These are phyloP conservation scores for Scortum barcoo DNA, from an alignment of 2,113 vertebrate species.

Conservation along the genomic window DNA sequence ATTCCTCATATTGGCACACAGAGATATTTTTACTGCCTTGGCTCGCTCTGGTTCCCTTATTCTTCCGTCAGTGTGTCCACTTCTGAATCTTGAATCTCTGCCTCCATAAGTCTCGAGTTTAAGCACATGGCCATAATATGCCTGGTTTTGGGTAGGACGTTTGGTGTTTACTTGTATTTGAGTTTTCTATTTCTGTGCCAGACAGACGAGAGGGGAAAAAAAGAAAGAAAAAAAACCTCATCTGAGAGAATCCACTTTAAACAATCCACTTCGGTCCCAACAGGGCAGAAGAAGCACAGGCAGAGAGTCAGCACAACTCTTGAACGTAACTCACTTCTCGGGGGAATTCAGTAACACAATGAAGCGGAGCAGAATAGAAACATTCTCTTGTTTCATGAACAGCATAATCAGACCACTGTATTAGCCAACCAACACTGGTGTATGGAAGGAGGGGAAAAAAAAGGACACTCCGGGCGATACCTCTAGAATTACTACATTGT, in stretches of 20 bases:
- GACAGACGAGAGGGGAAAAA: constrained; percentile 12
- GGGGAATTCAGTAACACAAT: constrained; percentile 59
- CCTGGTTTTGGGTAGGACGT: not conserved
- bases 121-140: constrained; percentile 4
- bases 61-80: no score
- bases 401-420: constrained; percentile 58
- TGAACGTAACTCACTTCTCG: constrained; percentile 54
- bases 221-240: constrained; percentile 23
- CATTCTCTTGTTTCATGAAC: constrained; percentile 65
- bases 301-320: constrained; percentile 57
- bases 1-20: not conserved
- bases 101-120: constrained; percentile 3
- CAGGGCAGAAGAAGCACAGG: constrained; percentile 36
- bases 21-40: constrained; percentile 2
- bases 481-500: constrained; percentile 62
- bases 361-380: constrained; percentile 58
- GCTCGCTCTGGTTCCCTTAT: constrained; percentile 11
- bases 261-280: constrained; percentile 60
- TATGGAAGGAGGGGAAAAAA: constrained; percentile 20
- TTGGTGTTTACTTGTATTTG: constrained; percentile 43
- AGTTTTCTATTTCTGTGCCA: constrained; percentile 27
- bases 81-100: no score
- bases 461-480: constrained; percentile 38
- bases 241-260: constrained; percentile 57
- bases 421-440: constrained; percentile 31